phyloP scores from a whole-genome alignment of 2,113 vertebrate species.

The Nymphicus hollandicus region DNA sequence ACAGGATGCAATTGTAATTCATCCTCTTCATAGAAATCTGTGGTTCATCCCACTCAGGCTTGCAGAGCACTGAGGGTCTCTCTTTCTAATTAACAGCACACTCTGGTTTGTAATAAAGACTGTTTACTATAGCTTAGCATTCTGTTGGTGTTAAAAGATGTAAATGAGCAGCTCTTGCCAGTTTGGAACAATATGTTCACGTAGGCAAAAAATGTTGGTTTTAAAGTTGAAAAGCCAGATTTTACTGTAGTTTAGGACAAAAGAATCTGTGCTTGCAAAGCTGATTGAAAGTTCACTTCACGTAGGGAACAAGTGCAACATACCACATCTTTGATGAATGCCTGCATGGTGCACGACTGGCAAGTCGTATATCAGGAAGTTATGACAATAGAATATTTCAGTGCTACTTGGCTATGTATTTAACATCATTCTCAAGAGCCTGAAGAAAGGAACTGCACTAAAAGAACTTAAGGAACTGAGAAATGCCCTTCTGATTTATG shows the following conservation, averaged over 20 bases:
- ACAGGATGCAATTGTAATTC: not conserved
- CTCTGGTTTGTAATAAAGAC: not conserved
- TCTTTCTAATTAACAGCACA: conserved; percentile 12
- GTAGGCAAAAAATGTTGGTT: not conserved
- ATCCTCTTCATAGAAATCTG: not conserved
- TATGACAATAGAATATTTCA: not conserved
- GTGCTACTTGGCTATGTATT: not conserved
- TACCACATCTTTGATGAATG: not conserved
- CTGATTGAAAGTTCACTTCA: not conserved
- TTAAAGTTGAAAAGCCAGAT: not conserved
- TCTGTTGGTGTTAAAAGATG: conserved; percentile 50
- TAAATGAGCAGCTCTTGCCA: conserved; percentile 55
- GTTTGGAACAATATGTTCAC: conserved; percentile 40
- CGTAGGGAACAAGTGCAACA: not conserved
- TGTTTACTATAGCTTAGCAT: conserved; percentile 53
- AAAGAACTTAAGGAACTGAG: not conserved
- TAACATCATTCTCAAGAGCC: not conserved
- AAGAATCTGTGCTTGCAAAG: not conserved
- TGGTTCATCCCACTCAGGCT: conserved; percentile 24
- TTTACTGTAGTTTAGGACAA: not conserved
- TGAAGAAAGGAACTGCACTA: not conserved
- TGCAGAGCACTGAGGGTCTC: not conserved
- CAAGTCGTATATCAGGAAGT: not conserved
- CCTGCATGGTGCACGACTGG: not conserved
- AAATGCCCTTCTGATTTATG: not conserved